phyloP scores from a whole-genome alignment of 2,797 vertebrate genomes.

The Hydrocynus forskahlii region DNA sequence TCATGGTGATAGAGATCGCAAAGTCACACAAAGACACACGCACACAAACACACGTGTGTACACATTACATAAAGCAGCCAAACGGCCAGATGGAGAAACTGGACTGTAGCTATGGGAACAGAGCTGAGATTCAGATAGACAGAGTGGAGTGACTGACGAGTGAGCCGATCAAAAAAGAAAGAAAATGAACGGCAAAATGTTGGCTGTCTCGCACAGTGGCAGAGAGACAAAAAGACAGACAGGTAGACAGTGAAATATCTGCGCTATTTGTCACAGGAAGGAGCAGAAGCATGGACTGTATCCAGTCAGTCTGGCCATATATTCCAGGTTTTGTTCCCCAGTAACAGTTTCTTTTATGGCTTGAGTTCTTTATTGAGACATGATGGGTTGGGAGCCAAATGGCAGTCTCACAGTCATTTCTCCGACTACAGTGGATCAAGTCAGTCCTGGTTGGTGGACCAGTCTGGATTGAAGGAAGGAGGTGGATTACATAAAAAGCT shows the following conservation, averaged over 20 bases:
- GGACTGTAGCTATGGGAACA: conserved; percentile 57
- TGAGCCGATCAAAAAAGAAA: conserved; percentile 11
- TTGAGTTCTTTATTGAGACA: not conserved
- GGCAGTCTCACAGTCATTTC: not conserved
- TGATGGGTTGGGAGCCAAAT: not conserved
- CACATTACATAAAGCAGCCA: conserved; percentile 55
- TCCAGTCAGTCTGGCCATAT: no score
- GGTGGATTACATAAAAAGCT: conserved; percentile 39
- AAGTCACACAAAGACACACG: conserved; percentile 20
- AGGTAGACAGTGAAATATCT: conserved; percentile 4
- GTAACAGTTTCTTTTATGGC: no score
- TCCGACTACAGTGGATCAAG: not conserved
- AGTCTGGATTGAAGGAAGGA: conserved; percentile 18
- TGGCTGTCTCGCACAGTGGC: not conserved
- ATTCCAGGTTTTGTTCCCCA: not conserved
- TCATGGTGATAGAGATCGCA: conserved; percentile 47
- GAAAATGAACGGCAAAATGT: not conserved
- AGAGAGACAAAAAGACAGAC: conserved; percentile 17
- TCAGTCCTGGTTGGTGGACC: not conserved
- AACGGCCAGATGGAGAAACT: conserved; percentile 51
- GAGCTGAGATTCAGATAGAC: conserved; percentile 34
- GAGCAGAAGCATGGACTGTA: not conserved
- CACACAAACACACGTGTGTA: conserved; percentile 46
- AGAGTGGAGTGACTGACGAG: conserved; percentile 14
- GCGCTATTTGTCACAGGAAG: not conserved